Percentiles rank a stretch among this genome's conserved stretches.
Evolutionary conservation across 30 jellyfish, hydroid and myxozoan species (phyloP).

Genomic region (Catostylus mosaicus): DNA sequence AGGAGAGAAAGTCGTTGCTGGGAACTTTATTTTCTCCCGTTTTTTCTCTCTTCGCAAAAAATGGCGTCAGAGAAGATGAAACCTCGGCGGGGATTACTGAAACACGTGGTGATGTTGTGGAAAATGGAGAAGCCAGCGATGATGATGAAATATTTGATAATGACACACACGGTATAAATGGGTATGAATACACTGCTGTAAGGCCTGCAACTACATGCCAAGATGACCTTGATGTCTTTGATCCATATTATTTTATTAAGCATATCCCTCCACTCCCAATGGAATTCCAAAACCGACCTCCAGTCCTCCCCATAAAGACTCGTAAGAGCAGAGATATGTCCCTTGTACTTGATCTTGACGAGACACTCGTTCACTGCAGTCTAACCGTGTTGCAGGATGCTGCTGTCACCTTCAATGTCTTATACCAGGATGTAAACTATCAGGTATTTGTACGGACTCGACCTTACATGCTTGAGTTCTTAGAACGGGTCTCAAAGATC

Average conservation of each 20-base stretch:
- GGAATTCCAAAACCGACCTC: constrained; percentile 64
- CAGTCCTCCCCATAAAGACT: constrained; percentile 93
- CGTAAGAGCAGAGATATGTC: constrained; percentile 86
- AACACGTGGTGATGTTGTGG: constrained; percentile 35
- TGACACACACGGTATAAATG: constrained; percentile 26
- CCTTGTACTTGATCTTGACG: constrained; percentile 94
- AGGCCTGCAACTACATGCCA: constrained; percentile 43
- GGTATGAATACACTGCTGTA: constrained; percentile 44
- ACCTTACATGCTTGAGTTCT: constrained; percentile 86
- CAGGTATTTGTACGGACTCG: constrained; percentile 93
- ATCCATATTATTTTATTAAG: constrained; percentile 82
- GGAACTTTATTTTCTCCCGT: constrained; percentile 98
- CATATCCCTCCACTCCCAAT: constrained; percentile 91
- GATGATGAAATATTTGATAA: constrained; percentile 23
- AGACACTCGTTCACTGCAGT: constrained; percentile 98
- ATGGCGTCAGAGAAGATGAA: constrained; percentile 68
- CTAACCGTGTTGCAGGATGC: constrained; percentile 80
- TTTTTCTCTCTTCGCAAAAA: constrained; percentile 80
- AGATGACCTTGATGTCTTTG: constrained; percentile 80
- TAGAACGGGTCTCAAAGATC: constrained; percentile 82
- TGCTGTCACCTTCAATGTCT: constrained; percentile 84
- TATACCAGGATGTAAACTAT: constrained; percentile 76
- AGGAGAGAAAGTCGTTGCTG: constrained; percentile 71
- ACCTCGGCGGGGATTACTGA: constrained; percentile 46
- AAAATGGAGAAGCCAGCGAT: constrained; percentile 21